Percentiles rank a stretch among this genome's conserved stretches.
These are phyloP conservation scores for Temnothorax rugatulus DNA, from an alignment of 2,888 invertebrate species.

Conservation along the genomic window DNA sequence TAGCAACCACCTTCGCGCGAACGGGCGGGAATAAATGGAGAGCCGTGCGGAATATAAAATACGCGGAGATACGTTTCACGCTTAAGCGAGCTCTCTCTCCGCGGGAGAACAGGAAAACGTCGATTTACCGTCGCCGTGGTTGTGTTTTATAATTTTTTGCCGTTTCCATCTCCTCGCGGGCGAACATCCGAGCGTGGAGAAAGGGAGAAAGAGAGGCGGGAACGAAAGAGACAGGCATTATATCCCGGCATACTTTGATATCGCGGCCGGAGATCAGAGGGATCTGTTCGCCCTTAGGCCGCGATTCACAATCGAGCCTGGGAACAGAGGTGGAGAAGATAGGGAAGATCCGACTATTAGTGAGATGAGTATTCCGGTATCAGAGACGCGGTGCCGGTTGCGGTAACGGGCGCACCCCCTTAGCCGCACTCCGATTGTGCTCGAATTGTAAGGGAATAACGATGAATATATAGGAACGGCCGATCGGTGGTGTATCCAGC, in stretches of 20 bases:
- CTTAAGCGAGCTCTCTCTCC: conserved; percentile 54
- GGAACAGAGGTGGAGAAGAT: conserved; percentile 55
- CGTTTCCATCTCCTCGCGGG: conserved; percentile 44
- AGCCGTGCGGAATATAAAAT: conserved; percentile 56
- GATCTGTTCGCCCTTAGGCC: conserved; percentile 55
- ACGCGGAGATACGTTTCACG: conserved; percentile 56
- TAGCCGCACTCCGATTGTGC: conserved; percentile 53
- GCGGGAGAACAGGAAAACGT: conserved; percentile 55
- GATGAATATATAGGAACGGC: conserved; percentile 35
- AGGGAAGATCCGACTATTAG: conserved; percentile 54
- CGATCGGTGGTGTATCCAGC: conserved; percentile 31
- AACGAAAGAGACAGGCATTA: conserved; percentile 35
- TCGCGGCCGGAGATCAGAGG: conserved; percentile 50
- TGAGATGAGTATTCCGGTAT: conserved; percentile 58
- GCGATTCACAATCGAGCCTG: conserved; percentile 54
- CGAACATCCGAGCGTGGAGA: conserved; percentile 23
- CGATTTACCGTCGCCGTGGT: conserved; percentile 50
- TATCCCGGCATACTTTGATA: conserved; percentile 56
- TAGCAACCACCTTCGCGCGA: conserved; percentile 55
- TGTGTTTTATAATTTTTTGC: conserved; percentile 56
- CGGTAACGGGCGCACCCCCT: conserved; percentile 50
- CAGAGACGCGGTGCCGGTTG: conserved; percentile 54
- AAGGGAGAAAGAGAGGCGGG: neutral
- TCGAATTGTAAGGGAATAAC: conserved; percentile 55
- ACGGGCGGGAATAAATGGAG: conserved; percentile 56